Evolutionary conservation across 2,888 invertebrate species (phyloP).

Genomic region (Nomada hirtipes): DNA sequence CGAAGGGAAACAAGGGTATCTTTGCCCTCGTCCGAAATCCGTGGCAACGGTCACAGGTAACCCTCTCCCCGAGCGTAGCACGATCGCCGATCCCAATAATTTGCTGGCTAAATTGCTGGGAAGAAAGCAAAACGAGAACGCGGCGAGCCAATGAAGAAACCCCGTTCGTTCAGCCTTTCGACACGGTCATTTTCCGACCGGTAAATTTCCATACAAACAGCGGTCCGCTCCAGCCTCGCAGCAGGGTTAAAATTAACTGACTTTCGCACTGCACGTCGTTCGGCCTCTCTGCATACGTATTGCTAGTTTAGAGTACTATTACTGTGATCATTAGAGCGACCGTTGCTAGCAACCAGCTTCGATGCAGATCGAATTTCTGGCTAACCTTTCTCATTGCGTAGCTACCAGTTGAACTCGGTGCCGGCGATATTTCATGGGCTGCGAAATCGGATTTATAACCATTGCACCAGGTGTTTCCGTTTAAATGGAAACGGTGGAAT

Average conservation of each 20-base stretch:
- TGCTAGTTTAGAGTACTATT: constrained; percentile 51
- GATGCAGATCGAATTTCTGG: constrained; percentile 20
- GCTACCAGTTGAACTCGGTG: no score
- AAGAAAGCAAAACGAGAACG: constrained; percentile 56
- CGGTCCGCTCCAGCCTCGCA: constrained; percentile 45
- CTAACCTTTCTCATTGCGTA: neutral
- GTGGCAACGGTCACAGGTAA: neutral
- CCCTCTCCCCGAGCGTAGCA: constrained; percentile 20
- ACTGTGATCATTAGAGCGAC: constrained; percentile 51
- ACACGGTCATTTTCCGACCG: constrained; percentile 78
- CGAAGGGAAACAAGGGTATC: neutral
- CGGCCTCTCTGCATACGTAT: constrained; percentile 50
- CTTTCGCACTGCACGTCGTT: constrained; percentile 59
- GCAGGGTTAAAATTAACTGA: constrained; percentile 67
- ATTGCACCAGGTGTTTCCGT: neutral
- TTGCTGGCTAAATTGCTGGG: constrained; percentile 57
- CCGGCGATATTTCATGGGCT: no score
- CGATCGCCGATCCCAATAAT: constrained; percentile 59
- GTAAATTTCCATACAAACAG: constrained; percentile 78
- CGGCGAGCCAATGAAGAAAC: constrained; percentile 55
- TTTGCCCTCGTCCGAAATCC: neutral
- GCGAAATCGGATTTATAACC: no score
- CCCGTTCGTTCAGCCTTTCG: constrained; percentile 70
- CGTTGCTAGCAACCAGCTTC: constrained; percentile 20
- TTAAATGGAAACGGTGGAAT: no score